A percentile compares a stretch with the other conserved stretches of the same genome.
Evolutionary conservation across 2,888 invertebrate species (phyloP).

Genomic region (Nemurella pictetii): DNA sequence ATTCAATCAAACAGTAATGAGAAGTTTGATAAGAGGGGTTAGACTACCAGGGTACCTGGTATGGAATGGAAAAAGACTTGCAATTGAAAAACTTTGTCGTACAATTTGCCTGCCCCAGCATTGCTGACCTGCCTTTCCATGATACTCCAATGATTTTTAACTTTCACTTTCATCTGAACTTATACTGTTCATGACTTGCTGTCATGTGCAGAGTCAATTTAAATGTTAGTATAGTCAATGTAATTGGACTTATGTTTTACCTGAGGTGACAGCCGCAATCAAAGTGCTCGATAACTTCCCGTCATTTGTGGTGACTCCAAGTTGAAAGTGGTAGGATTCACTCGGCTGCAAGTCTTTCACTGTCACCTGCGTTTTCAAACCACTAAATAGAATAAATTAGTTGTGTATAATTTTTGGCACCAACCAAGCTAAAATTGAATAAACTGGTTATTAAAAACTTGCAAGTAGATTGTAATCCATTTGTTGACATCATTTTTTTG

Average conservation of each 20-base stretch:
- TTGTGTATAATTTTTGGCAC: background rate
- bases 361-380: background rate
- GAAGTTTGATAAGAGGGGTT: too few species aligned
- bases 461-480: conserved; percentile 21
- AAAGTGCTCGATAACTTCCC: background rate
- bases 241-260: background rate
- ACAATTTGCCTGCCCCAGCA: too few species aligned
- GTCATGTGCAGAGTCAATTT: too few species aligned
- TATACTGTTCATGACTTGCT: too few species aligned
- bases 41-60: too few species aligned
- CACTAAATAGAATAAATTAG: background rate
- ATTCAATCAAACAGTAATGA: too few species aligned
- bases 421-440: background rate
- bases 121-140: too few species aligned
- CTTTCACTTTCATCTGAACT: too few species aligned
- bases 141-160: too few species aligned
- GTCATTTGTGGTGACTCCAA: background rate
- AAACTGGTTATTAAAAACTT: background rate
- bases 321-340: conserved; percentile 4
- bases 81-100: too few species aligned
- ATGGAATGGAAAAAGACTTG: background rate
- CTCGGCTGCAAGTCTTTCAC: background rate
- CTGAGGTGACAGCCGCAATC: background rate
- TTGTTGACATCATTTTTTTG: background rate
- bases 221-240: background rate